phyloP scores from a whole-genome alignment of 2,888 invertebrate genomes.

The Itoplectis maculator region DNA sequence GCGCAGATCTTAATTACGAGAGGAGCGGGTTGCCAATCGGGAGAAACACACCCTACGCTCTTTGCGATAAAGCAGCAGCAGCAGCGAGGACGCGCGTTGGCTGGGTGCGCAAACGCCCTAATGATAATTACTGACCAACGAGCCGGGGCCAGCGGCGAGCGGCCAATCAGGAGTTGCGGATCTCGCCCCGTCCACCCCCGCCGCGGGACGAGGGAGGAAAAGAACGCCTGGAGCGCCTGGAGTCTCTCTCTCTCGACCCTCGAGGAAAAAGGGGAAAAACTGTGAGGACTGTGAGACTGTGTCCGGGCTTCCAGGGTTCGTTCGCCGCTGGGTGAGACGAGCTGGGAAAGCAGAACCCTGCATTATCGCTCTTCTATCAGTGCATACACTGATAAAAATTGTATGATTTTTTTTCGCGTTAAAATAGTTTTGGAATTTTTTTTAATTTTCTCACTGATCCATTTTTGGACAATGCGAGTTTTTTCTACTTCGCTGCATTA shows the following conservation, averaged over 20 bases:
- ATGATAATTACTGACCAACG: slow-evolving; percentile 82
- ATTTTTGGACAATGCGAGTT: no score
- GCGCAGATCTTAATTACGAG: slow-evolving; percentile 78
- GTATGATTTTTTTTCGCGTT: no score
- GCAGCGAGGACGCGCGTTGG: slow-evolving; percentile 54
- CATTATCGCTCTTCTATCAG: neutral
- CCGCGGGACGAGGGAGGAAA: slow-evolving; percentile 52
- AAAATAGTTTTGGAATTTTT: no score
- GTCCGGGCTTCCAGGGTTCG: neutral
- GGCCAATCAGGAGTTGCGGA: slow-evolving; percentile 67
- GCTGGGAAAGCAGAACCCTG: neutral
- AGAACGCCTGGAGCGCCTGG: slow-evolving; percentile 39
- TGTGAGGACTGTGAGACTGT: slow-evolving; percentile 5
- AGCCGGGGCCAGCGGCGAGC: slow-evolving; percentile 68
- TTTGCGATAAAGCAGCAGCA: slow-evolving; percentile 6
- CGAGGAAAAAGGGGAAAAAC: slow-evolving; percentile 40
- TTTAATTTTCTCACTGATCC: no score
- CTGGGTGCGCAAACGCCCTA: slow-evolving; percentile 74
- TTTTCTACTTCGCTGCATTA: no score
- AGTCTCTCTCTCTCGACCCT: no score
- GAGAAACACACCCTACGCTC: slow-evolving; percentile 72
- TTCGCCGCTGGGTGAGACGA: neutral
- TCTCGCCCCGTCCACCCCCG: slow-evolving; percentile 56
- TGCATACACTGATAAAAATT: no score
- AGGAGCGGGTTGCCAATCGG: slow-evolving; percentile 78